phyloP scores from a whole-genome alignment of 2,888 invertebrate species.

The Adelognathus sp. region DNA sequence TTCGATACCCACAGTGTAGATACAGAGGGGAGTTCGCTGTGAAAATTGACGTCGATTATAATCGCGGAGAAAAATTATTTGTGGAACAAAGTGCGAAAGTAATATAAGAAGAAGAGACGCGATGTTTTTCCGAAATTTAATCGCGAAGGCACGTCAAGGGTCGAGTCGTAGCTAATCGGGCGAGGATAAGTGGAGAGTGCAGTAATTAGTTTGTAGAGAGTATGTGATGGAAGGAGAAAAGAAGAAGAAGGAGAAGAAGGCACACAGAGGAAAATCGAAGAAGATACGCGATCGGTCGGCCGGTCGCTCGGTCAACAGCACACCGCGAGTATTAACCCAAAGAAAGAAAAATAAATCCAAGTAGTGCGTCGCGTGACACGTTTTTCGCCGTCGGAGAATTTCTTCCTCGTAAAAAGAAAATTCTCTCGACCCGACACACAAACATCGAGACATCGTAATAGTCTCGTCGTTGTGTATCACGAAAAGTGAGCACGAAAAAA shows the following conservation, averaged over 20 bases:
- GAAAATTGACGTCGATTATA: background rate
- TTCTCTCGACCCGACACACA: constrained; percentile 29
- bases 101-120: constrained; percentile 12
- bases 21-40: constrained; percentile 19
- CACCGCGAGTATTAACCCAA: constrained; percentile 61
- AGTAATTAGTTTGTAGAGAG: constrained; percentile 53
- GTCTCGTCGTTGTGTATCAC: constrained; percentile 45
- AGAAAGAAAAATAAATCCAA: constrained; percentile 36
- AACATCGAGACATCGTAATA: constrained; percentile 35
- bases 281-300: constrained; percentile 41
- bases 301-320: constrained; percentile 52
- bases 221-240: constrained; percentile 23
- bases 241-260: constrained; percentile 16
- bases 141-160: constrained; percentile 33
- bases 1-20: background rate
- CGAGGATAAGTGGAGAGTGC: constrained; percentile 49
- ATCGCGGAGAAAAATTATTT: background rate
- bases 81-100: constrained; percentile 13
- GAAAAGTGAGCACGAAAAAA: background rate
- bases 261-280: constrained; percentile 35
- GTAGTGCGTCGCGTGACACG: constrained; percentile 48
- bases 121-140: too few relatives aligned
- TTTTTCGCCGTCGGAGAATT: constrained; percentile 31
- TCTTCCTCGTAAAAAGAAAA: constrained; percentile 35
- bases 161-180: constrained; percentile 44